phyloP scores from a whole-genome alignment of 2,888 invertebrate species.

The Sphaerophoria rueppellii region DNA sequence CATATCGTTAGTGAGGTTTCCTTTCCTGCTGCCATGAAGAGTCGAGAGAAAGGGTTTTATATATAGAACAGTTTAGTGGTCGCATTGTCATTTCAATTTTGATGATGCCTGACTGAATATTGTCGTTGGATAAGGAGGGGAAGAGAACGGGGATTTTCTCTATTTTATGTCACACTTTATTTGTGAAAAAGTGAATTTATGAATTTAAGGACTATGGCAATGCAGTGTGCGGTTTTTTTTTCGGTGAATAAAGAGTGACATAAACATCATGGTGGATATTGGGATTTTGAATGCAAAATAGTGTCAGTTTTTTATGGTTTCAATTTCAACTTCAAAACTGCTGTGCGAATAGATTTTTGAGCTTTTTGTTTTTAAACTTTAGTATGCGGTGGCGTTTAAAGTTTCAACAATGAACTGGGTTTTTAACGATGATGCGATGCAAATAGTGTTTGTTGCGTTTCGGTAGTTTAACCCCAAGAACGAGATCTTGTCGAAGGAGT shows the following conservation, averaged over 20 bases:
- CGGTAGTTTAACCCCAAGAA: too few relatives aligned
- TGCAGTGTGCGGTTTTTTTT: constrained; percentile 19
- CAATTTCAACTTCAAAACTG: too few relatives aligned
- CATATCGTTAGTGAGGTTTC: constrained; percentile 9
- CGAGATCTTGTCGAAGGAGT: too few relatives aligned
- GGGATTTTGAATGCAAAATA: constrained; percentile 7
- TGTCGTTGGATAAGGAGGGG: too few relatives aligned
- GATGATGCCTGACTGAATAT: constrained; percentile 52
- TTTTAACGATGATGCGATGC: too few relatives aligned
- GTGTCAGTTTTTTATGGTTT: not conserved
- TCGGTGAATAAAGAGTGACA: not conserved
- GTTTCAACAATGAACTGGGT: too few relatives aligned
- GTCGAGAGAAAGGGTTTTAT: constrained; percentile 40
- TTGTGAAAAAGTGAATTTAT: constrained; percentile 1
- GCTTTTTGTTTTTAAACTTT: too few relatives aligned
- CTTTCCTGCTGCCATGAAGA: too few relatives aligned
- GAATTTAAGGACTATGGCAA: not conserved
- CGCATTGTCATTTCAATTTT: constrained; percentile 67
- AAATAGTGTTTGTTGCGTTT: too few relatives aligned
- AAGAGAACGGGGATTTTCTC: not conserved
- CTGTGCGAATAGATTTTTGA: too few relatives aligned
- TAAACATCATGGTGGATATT: constrained; percentile 15
- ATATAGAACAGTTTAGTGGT: constrained; percentile 64
- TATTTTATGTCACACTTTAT: constrained; percentile 22
- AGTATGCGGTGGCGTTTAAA: too few relatives aligned